Percentiles rank a stretch among this genome's conserved stretches.
Conservation (phyloP, 2,888 invertebrate genomes). For the Iphiclides podalirius region DNA sequence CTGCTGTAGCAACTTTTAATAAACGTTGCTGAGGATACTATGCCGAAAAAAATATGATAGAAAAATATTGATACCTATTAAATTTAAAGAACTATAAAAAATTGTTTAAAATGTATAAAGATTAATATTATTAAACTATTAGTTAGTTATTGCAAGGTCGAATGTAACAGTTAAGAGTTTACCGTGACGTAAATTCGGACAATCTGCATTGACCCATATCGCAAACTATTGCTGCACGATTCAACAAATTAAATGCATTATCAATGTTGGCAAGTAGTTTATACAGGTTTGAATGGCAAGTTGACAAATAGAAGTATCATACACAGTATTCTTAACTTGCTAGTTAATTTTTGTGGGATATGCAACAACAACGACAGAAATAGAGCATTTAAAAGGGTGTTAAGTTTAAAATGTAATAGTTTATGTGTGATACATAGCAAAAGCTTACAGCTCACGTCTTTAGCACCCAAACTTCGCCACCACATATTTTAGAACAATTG, state of each 20-base stretch:
- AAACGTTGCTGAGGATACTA: background rate
- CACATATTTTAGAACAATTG: slow-evolving; percentile 64
- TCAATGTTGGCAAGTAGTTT: background rate
- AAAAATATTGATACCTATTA: background rate
- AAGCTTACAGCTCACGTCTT: slow-evolving; percentile 36
- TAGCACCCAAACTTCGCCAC: slow-evolving; percentile 68
- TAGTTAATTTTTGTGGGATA: background rate
- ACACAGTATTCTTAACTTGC: background rate
- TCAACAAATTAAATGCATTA: background rate
- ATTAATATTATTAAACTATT: background rate
- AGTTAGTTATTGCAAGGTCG: background rate
- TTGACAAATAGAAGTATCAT: background rate
- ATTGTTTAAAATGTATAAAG: slow-evolving; percentile 1
- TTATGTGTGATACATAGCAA: slow-evolving; percentile 35
- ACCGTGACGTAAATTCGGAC: slow-evolving; percentile 5
- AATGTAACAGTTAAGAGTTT: background rate
- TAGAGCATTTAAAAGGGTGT: background rate
- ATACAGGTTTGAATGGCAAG: background rate
- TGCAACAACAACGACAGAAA: background rate
- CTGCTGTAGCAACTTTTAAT: background rate
- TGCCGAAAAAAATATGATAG: background rate
- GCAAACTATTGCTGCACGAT: slow-evolving; percentile 8
- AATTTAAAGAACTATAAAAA: background rate
- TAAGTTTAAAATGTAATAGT: slow-evolving; percentile 6
- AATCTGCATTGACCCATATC: background rate